These are phyloP conservation scores for Temnothorax longispinosus DNA, from an alignment of 1,140 invertebrate species.

Conservation along the genomic window DNA sequence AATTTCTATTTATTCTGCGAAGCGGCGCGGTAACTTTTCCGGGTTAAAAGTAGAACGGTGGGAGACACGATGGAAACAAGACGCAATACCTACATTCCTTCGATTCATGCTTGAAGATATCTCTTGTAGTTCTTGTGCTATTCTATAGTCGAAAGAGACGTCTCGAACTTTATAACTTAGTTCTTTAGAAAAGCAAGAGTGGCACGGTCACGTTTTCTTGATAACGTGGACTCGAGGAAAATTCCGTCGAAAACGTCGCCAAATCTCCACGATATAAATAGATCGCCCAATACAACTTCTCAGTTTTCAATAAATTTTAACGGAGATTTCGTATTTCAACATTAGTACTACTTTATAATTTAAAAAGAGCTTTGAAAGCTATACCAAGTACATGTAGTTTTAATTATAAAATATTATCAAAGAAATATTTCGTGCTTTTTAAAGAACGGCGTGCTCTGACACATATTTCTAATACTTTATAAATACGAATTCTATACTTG, in stretches of 20 bases:
- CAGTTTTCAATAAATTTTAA: slow-evolving; percentile 16
- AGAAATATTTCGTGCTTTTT: not conserved
- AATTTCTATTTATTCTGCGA: slow-evolving; percentile 44
- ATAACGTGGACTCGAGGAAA: not conserved
- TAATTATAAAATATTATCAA: slow-evolving; percentile 5
- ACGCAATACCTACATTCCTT: not conserved
- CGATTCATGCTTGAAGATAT: not conserved
- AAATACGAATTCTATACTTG: not conserved
- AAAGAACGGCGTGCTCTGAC: not conserved
- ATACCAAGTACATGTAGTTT: not conserved
- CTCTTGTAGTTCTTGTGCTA: not conserved
- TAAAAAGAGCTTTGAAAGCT: not conserved
- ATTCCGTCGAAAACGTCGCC: not conserved
- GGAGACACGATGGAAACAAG: not conserved
- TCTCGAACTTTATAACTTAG: not conserved
- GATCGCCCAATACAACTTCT: not conserved
- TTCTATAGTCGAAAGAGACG: not conserved
- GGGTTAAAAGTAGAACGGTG: slow-evolving; percentile 10
- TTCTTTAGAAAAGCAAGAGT: not conserved
- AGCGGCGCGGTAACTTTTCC: not conserved
- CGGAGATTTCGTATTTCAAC: not conserved
- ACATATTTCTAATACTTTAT: not conserved
- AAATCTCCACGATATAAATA: slow-evolving; percentile 17
- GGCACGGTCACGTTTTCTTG: not conserved
- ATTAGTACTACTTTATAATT: not conserved